These are phyloP conservation scores for Spisula solida DNA, from an alignment of 2,888 invertebrate species.

Conservation along the genomic window DNA sequence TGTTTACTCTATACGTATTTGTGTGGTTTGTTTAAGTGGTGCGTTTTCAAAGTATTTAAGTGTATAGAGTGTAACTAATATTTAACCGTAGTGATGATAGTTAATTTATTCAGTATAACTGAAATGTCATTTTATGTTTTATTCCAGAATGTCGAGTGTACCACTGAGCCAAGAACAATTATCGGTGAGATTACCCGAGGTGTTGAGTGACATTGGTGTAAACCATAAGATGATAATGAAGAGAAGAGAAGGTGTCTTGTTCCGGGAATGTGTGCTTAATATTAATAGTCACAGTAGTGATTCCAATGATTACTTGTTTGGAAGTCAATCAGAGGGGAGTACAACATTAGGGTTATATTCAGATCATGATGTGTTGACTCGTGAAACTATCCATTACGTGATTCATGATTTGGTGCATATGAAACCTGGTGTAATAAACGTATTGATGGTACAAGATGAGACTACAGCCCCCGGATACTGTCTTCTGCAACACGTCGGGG, in stretches of 20 bases:
- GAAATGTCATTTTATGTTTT: not conserved
- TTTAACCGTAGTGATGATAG: too few relatives aligned
- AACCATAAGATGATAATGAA: not conserved
- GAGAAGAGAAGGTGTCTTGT: not conserved
- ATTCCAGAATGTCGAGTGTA: not conserved
- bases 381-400: not conserved
- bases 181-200: not conserved
- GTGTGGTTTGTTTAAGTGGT: too few relatives aligned
- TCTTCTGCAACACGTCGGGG: not conserved
- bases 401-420: conserved; percentile 10
- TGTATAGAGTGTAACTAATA: too few relatives aligned
- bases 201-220: not conserved
- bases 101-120: too few relatives aligned
- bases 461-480: conserved; percentile 6
- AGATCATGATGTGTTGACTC: not conserved
- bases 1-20: too few relatives aligned
- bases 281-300: not conserved
- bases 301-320: not conserved
- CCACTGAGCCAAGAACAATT: not conserved
- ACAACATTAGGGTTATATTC: conserved; percentile 18
- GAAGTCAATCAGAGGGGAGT: not conserved
- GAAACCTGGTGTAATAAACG: not conserved
- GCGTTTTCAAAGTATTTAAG: too few relatives aligned
- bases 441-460: conserved; percentile 29
- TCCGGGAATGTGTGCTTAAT: not conserved